A percentile compares a stretch with the other conserved stretches of the same genome.
These are phyloP conservation scores for Steinernema khuongi DNA, from an alignment of 1,140 invertebrate genomes.

Conservation along the genomic window DNA sequence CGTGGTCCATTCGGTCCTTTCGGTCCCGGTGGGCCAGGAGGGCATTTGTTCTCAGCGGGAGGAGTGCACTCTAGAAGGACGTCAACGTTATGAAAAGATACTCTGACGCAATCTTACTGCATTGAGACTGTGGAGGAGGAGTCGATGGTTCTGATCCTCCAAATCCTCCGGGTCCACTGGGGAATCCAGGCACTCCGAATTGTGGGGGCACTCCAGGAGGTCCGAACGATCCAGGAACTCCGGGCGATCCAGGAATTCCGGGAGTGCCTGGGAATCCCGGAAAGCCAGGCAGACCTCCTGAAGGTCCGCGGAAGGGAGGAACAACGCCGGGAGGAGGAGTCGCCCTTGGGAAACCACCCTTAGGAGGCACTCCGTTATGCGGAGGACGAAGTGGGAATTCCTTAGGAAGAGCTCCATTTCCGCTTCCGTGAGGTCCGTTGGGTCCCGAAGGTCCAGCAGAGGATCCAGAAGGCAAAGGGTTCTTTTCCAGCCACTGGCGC, in stretches of 20 bases:
- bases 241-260: background rate
- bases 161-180: background rate
- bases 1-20: background rate
- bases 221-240: background rate
- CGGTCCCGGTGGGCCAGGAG: background rate
- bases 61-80: background rate
- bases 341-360: background rate
- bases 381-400: background rate
- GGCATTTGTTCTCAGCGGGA: background rate
- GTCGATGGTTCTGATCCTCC: background rate
- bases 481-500: background rate
- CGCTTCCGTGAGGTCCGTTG: background rate
- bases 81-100: background rate
- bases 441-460: background rate
- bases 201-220: background rate
- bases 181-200: background rate
- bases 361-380: background rate
- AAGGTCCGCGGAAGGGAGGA: background rate
- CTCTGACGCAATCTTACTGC: background rate
- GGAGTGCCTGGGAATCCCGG: background rate
- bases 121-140: background rate
- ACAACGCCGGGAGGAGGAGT: background rate
- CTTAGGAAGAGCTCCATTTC: background rate
- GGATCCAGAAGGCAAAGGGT: background rate
- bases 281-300: background rate